phyloP scores from a whole-genome alignment of 2,797 vertebrate genomes.

The Liasis olivaceus region DNA sequence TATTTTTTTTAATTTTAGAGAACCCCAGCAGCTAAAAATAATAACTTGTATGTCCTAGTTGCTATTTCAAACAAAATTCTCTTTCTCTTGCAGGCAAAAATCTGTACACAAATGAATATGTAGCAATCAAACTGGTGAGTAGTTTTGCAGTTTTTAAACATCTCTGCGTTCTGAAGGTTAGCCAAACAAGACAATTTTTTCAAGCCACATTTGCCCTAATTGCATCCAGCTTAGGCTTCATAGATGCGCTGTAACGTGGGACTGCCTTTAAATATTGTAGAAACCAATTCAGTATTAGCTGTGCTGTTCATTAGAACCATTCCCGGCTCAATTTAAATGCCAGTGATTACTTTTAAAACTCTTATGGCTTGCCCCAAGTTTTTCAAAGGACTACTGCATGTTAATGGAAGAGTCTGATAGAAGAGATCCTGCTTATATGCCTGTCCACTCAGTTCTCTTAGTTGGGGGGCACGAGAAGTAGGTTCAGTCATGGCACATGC shows the following conservation, averaged over 20 bases:
- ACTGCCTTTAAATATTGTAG: not conserved
- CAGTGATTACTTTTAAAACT: not conserved
- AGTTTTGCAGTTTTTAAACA: conserved; percentile 41
- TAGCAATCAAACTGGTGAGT: conserved; percentile 99
- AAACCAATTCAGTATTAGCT: not conserved
- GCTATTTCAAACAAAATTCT: conserved; percentile 20
- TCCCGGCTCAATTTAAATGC: not conserved
- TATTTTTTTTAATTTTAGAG: not conserved
- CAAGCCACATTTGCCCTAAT: not conserved
- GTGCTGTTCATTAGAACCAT: not conserved
- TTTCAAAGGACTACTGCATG: not conserved
- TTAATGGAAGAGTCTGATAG: not conserved
- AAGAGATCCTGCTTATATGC: not conserved
- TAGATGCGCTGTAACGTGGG: not conserved
- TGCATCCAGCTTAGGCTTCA: not conserved
- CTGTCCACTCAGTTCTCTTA: not conserved
- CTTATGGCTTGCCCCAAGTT: not conserved
- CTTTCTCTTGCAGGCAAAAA: conserved; percentile 88
- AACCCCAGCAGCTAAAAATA: not conserved
- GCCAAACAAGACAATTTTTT: not conserved
- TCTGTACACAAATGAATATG: conserved; percentile 99
- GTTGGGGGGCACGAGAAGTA: not conserved
- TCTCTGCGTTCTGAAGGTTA: not conserved
- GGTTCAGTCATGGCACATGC: not conserved
- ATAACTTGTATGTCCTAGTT: not conserved